Conservation (phyloP, 2,797 vertebrate genomes). For the Momotus momota region DNA sequence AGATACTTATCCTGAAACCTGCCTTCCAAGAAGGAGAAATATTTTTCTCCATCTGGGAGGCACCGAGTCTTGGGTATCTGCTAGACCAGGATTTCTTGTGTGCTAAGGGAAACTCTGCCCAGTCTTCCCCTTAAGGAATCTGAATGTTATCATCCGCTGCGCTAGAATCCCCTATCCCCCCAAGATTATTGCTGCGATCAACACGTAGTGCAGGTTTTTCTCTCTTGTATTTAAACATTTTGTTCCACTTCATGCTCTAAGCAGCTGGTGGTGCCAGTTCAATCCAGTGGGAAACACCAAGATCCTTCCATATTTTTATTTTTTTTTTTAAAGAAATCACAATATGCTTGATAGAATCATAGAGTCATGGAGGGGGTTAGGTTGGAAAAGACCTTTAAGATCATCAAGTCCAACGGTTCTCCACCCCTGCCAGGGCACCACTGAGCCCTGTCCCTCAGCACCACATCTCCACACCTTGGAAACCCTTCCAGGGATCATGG, state of each 20-base stretch:
- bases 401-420: background rate
- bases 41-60: background rate
- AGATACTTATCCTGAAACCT: background rate
- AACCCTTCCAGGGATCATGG: too few species aligned
- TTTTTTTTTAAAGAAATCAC: background rate
- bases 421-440: too few species aligned
- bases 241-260: background rate
- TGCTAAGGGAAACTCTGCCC: background rate
- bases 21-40: rapidly evolving
- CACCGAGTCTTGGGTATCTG: background rate
- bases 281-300: background rate
- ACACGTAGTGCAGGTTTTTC: background rate
- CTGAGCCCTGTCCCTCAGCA: background rate
- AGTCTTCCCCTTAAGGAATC: background rate
- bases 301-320: background rate
- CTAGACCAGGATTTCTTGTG: background rate
- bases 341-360: too few species aligned
- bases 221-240: background rate
- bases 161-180: rapidly evolving
- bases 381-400: background rate
- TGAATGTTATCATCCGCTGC: rapidly evolving
- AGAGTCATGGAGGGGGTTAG: background rate
- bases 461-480: background rate
- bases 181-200: background rate
- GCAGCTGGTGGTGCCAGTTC: background rate